phyloP scores from a whole-genome alignment of 1,140 invertebrate species.

The Mycetomoellerius zeteki region DNA sequence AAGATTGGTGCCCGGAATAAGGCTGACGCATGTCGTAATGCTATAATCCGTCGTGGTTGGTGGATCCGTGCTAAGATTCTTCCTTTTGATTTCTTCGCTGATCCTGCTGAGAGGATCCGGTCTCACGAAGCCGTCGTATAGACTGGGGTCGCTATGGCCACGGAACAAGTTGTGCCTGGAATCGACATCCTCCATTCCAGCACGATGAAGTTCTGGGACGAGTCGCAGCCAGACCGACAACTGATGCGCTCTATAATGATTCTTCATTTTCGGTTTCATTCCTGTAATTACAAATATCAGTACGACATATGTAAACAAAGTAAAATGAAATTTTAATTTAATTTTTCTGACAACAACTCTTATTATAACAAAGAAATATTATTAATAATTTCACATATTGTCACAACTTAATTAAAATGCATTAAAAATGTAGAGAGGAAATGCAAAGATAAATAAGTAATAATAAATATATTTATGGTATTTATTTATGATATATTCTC shows the following conservation, averaged over 20 bases:
- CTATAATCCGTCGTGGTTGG: conserved; percentile 87
- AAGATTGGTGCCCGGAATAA: conserved; percentile 86
- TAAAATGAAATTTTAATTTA: background rate
- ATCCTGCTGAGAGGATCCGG: conserved; percentile 91
- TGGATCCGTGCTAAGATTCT: conserved; percentile 87
- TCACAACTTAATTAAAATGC: background rate
- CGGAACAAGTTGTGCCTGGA: conserved; percentile 94
- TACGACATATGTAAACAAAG: background rate
- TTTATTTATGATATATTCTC: background rate
- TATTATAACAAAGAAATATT: background rate
- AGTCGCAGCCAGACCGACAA: conserved; percentile 97
- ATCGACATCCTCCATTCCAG: conserved; percentile 95
- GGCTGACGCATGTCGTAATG: conserved; percentile 87
- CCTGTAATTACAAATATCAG: conserved; percentile 87
- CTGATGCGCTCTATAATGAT: conserved; percentile 97
- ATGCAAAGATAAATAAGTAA: background rate
- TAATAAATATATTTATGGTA: background rate
- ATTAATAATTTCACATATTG: background rate
- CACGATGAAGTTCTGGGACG: conserved; percentile 96
- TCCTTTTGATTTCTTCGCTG: conserved; percentile 84
- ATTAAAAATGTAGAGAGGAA: background rate
- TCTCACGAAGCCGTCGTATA: conserved; percentile 94
- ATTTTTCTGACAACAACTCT: background rate
- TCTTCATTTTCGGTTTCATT: conserved; percentile 95
- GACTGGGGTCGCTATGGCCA: conserved; percentile 92